Percentiles rank a stretch among this genome's conserved stretches.
These are phyloP conservation scores for Eulithis testata DNA, from an alignment of 2,888 invertebrate genomes.

Conservation along the genomic window DNA sequence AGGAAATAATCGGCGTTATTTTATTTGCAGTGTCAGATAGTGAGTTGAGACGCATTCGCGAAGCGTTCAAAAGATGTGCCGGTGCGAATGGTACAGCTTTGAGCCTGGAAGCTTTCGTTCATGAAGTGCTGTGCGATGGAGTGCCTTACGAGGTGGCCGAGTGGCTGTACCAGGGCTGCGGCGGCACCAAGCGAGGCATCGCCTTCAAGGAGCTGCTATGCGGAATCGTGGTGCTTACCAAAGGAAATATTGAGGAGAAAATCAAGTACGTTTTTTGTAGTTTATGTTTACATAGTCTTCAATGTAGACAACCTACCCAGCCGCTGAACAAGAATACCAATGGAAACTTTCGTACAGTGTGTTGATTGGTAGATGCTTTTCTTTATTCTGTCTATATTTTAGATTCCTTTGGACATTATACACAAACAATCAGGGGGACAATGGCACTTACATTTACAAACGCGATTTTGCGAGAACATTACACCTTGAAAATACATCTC, in stretches of 20 bases:
- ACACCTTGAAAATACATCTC: constrained; percentile 82
- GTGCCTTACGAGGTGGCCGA: constrained; percentile 93
- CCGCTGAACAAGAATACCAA: not conserved
- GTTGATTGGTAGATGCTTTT: too few relatives aligned
- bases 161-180: constrained; percentile 92
- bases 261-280: constrained; percentile 83
- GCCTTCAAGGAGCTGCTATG: constrained; percentile 93
- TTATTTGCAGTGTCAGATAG: constrained; percentile 90
- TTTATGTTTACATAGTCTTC: constrained; percentile 9
- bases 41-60: constrained; percentile 92
- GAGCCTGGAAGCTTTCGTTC: constrained; percentile 90
- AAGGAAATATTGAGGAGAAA: constrained; percentile 94
- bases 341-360: too few relatives aligned
- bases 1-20: constrained; percentile 61
- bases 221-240: constrained; percentile 93
- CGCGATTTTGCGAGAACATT: constrained; percentile 89
- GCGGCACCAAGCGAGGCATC: constrained; percentile 92
- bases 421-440: constrained; percentile 90
- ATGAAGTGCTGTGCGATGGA: constrained; percentile 94
- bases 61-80: constrained; percentile 94
- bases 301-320: constrained; percentile 47
- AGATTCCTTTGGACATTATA: constrained; percentile 94
- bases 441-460: constrained; percentile 87
- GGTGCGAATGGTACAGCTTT: constrained; percentile 87
- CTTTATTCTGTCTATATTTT: constrained; percentile 35